Evolutionary conservation across 1,140 invertebrate genomes (phyloP), one percentile per base, ranked within the genome.

Genomic region (Drosophila miranda): DNA sequence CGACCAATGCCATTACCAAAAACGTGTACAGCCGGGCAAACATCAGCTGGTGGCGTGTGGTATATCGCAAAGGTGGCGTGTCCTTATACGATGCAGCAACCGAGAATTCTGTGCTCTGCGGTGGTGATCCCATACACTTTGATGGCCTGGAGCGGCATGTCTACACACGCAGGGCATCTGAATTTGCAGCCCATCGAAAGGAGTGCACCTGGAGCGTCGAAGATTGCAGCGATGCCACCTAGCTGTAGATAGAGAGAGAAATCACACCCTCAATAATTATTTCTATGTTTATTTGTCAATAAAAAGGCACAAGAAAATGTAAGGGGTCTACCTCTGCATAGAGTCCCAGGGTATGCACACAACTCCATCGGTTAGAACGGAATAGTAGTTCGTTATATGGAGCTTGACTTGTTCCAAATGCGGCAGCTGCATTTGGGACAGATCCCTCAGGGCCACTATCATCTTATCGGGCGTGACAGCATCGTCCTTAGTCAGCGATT

Each of bases 291-390:
- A 72, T 72, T 68, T 68, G 34, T 41, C 43, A 26, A 63, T 68
- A 68, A 43, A 63, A 84, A 84, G 80, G 80, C 80, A 84, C 80
- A 77, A 19, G 57, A 53, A 53, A 83, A 46, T 34, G 9, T 28
- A 16, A 55, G 19, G 6, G 0, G 16, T 30, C 75, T 82, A 87
- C 30, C 75, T 82, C 30, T 73, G 70, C 55, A 68, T 95, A 93
- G 96, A 98, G 91, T 98, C 95, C 97, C 97, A 98, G 13, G 97
- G 97, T 84, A 99, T 95, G 89, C 96, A 98, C 56, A 98, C 93
- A 64, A 97, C 94, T 3, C 97, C 97, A 91, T 98, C 97, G 6
- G 95, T 95, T 83, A 98, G 93, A 11, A 99, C 95, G 0, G 97
- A 97, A 89, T 98, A 98, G 91, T 98, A 98, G 87, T 97, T 96